Evolutionary conservation across 2,113 vertebrate genomes (phyloP).

Genomic region (Bagarius yarrelli): DNA sequence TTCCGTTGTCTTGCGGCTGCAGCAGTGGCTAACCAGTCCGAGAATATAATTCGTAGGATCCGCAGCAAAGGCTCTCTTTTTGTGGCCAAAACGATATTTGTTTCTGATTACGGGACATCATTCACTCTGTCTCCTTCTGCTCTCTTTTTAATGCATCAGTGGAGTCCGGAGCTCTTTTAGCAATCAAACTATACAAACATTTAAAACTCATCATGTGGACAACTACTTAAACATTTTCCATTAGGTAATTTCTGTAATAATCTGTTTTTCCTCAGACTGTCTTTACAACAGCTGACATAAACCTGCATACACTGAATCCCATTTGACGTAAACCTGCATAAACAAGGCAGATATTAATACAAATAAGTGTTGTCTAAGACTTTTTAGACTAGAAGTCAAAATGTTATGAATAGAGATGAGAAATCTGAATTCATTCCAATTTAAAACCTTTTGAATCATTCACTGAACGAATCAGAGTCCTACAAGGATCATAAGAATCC

Average conservation of each 20-base stretch:
- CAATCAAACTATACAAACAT: not conserved
- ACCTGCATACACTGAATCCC: not conserved
- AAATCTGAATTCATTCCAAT: no score
- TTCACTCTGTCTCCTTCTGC: constrained; percentile 55
- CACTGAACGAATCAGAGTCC: no score
- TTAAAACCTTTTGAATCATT: no score
- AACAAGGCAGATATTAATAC: no score
- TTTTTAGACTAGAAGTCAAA: no score
- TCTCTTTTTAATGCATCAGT: constrained; percentile 36
- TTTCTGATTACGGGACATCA: constrained; percentile 67
- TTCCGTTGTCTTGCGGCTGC: constrained; percentile 66
- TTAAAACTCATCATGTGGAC: not conserved
- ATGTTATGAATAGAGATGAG: no score
- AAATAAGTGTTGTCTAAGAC: no score
- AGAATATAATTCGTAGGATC: constrained; percentile 59
- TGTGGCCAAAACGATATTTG: constrained; percentile 64
- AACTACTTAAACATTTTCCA: not conserved
- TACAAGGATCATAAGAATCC: no score
- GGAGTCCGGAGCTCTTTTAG: not conserved
- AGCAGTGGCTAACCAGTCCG: constrained; percentile 57
- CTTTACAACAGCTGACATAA: not conserved
- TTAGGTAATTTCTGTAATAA: not conserved
- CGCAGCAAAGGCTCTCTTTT: constrained; percentile 57
- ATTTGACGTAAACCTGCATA: no score
- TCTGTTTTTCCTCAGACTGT: not conserved